Percentiles rank a stretch among this genome's conserved stretches.
phyloP scores from a whole-genome alignment of 2,888 invertebrate species.

The Polymixis lichenea region DNA sequence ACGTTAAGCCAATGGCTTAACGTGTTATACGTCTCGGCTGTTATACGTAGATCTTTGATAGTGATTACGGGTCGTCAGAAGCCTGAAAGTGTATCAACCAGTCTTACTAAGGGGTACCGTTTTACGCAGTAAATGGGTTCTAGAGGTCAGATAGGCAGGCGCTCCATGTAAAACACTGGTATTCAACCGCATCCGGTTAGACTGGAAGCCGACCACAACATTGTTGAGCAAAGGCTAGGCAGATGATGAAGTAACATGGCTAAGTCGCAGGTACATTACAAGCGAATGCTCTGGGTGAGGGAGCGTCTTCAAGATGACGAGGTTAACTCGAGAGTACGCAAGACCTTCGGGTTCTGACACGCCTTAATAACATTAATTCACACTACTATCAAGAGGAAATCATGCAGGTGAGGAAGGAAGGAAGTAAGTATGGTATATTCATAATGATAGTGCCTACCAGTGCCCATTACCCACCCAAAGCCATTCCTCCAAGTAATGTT shows the following conservation, averaged over 20 bases:
- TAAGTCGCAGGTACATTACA: no score
- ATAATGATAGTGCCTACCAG: not conserved
- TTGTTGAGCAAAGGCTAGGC: not conserved
- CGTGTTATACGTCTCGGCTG: no score
- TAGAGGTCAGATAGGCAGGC: no score
- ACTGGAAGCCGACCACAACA: not conserved
- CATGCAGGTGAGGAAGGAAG: conserved; percentile 14
- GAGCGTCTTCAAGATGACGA: not conserved
- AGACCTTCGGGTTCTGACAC: not conserved
- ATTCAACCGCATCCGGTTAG: not conserved
- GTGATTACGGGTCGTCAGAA: no score
- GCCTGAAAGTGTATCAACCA: no score
- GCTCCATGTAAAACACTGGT: no score
- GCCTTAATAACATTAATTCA: not conserved
- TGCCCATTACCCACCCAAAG: not conserved
- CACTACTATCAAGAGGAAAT: conserved; percentile 15
- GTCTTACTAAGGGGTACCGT: no score
- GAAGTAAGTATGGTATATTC: not conserved
- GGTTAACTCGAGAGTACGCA: not conserved
- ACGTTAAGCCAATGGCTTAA: no score
- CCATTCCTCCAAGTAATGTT: not conserved
- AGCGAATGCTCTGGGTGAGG: not conserved
- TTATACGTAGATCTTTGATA: no score
- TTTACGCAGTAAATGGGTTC: no score
- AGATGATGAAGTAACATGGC: not conserved